Evolutionary conservation across 2,113 vertebrate genomes (phyloP).

Genomic region (Oplegnathus fasciatus): DNA sequence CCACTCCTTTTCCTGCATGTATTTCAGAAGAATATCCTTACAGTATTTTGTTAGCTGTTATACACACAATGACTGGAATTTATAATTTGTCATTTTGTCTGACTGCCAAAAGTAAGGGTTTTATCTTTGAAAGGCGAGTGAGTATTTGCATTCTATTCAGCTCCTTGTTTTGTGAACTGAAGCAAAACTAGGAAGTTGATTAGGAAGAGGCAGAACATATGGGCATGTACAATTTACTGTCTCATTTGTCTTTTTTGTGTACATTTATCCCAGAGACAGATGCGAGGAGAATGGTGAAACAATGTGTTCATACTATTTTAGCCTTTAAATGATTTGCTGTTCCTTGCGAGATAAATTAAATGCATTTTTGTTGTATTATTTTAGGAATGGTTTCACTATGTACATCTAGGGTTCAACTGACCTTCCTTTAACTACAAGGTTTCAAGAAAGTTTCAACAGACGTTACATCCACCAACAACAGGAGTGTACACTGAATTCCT

Average conservation of each 20-base stretch:
- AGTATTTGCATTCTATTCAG: slow-evolving; percentile 3
- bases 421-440: background rate
- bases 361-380: background rate
- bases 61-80: background rate
- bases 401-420: background rate
- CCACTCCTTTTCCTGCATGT: background rate
- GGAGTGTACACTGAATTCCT: background rate
- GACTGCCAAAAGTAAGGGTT: background rate
- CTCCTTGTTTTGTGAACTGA: background rate
- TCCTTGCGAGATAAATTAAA: background rate
- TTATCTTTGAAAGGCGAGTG: background rate
- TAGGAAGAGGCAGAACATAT: slow-evolving; percentile 25
- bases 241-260: slow-evolving; percentile 23
- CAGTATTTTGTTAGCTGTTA: background rate
- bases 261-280: slow-evolving; percentile 12
- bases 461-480: too few species aligned
- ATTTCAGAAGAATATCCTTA: background rate
- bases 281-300: background rate
- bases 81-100: background rate
- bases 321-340: slow-evolving; percentile 3
- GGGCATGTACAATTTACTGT: slow-evolving; percentile 10
- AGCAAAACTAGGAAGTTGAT: slow-evolving; percentile 24
- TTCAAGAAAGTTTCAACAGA: background rate
- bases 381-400: background rate
- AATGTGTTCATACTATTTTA: background rate